These are phyloP conservation scores for Nebria salina DNA, from an alignment of 2,888 invertebrate genomes.

Conservation along the genomic window DNA sequence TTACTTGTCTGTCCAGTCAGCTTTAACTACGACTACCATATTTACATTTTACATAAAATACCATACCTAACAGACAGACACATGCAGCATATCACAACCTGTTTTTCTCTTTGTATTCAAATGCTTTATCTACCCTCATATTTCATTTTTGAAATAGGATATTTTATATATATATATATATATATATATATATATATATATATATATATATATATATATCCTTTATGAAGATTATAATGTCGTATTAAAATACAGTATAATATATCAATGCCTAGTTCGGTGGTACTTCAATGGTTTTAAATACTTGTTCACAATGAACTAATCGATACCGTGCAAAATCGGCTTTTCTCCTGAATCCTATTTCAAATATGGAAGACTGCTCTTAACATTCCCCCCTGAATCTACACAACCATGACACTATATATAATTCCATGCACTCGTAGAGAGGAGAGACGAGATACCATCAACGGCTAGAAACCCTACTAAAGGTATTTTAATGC, in stretches of 20 bases:
- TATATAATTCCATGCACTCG: not conserved
- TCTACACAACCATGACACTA: not conserved
- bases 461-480: not conserved
- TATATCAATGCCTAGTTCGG: not conserved
- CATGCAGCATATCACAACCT: no score
- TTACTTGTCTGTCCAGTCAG: not conserved
- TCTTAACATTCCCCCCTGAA: not conserved
- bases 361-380: not conserved
- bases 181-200: conserved; percentile 14
- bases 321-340: not conserved
- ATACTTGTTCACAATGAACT: not conserved
- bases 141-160: no score
- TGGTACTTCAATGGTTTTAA: not conserved
- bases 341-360: not conserved
- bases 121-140: no score
- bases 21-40: not conserved
- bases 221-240: not conserved
- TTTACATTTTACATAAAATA: not conserved
- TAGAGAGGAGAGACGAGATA: not conserved
- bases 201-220: not conserved
- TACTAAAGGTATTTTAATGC: not conserved
- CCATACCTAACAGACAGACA: no score
- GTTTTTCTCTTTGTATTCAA: no score
- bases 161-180: conserved; percentile 7
- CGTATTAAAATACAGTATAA: not conserved